A percentile compares a stretch with the other conserved stretches of the same genome.
These are phyloP conservation scores for Myzus persicae DNA, from an alignment of 1,140 invertebrate species.

Conservation along the genomic window DNA sequence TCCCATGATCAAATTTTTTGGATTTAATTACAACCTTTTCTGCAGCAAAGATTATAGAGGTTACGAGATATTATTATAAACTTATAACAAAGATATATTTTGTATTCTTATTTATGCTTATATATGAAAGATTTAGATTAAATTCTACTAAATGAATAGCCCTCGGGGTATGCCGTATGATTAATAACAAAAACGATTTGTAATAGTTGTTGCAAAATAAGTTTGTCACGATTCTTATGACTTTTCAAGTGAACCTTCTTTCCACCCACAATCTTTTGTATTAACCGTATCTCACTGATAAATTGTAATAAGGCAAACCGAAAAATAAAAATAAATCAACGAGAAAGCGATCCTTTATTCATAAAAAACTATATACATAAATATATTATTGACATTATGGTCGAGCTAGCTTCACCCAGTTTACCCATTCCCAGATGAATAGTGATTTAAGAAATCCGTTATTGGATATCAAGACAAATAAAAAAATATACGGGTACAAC, in stretches of 20 bases:
- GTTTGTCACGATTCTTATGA: slow-evolving; percentile 54
- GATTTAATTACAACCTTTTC: slow-evolving; percentile 46
- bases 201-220: slow-evolving; percentile 49
- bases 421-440: neutral
- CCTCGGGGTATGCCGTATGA: neutral
- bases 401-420: neutral
- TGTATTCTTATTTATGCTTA: neutral
- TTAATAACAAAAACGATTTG: slow-evolving; percentile 51
- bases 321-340: neutral
- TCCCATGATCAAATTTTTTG: slow-evolving; percentile 48
- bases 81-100: slow-evolving; percentile 33
- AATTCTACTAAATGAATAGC: slow-evolving; percentile 22
- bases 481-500: neutral
- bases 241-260: slow-evolving; percentile 38
- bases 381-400: neutral
- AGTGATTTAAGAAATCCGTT: slow-evolving; percentile 13
- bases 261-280: slow-evolving; percentile 16
- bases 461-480: neutral
- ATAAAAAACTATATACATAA: neutral
- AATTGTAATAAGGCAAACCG: slow-evolving; percentile 8
- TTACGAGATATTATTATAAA: slow-evolving; percentile 15
- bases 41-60: neutral
- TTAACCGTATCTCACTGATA: neutral
- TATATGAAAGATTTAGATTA: slow-evolving; percentile 35
- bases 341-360: neutral